These are phyloP conservation scores for Nymphalis urticae DNA, from an alignment of 2,888 invertebrate genomes.

Conservation along the genomic window DNA sequence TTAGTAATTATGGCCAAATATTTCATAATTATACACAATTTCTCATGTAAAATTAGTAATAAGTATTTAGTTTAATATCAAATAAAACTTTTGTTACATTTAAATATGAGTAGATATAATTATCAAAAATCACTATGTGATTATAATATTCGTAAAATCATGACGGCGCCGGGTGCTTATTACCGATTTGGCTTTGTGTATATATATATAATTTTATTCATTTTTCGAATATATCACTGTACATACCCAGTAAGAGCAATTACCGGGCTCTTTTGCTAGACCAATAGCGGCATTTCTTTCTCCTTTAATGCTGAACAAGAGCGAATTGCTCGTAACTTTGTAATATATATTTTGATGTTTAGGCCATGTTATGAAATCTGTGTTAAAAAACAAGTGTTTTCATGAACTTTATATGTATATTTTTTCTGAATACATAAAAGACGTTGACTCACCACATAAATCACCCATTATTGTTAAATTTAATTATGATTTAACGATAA, in stretches of 20 bases:
- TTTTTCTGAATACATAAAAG: too few species aligned
- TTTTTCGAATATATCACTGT: not conserved
- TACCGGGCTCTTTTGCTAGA: conserved; percentile 8
- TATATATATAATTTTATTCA: not conserved
- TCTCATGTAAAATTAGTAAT: too few species aligned
- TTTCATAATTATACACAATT: too few species aligned
- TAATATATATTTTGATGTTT: conserved; percentile 30
- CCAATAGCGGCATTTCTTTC: conserved; percentile 24
- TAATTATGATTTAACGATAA: not conserved
- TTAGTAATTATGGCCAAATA: too few species aligned
- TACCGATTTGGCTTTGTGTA: not conserved
- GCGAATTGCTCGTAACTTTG: conserved; percentile 29
- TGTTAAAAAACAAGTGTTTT: not conserved
- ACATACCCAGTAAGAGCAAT: conserved; percentile 33
- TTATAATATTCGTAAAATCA: too few species aligned
- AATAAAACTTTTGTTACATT: too few species aligned
- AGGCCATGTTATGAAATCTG: conserved; percentile 33
- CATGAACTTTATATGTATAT: not conserved
- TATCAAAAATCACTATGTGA: too few species aligned
- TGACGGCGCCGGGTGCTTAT: too few species aligned
- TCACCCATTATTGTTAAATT: not conserved
- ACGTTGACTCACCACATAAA: not conserved
- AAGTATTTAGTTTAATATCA: too few species aligned
- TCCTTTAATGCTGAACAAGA: conserved; percentile 26
- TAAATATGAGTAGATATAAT: too few species aligned